Base-by-base conservation (phyloP, 2,113 vertebrate species). In the Pachycephala philippinensis region DNA sequence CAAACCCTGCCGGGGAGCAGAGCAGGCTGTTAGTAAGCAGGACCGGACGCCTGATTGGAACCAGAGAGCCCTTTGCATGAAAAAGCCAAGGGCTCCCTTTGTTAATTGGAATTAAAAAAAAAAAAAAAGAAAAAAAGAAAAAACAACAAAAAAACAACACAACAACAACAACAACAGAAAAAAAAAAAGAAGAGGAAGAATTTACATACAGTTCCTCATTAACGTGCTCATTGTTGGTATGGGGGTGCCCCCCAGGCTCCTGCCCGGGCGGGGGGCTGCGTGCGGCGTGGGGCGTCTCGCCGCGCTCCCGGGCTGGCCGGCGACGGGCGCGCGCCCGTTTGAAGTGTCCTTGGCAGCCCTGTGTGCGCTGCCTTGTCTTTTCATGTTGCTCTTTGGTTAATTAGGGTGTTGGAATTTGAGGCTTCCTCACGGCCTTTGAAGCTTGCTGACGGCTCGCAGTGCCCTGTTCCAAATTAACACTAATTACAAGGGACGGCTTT, bases 371-470 rank as follows among this genome's bases (percentile, higher is more conserved):
- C 98, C 98, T 98, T 97, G 98, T 98, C 98, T 98, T 99, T 99
- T 99, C 98, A 99, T 97, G 98, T 98, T 98, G 98, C 98, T 98
- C 95, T 95, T 98, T 98, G 98, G 98, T 98, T 99, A 99, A 99
- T 99, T 99, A 99, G 98, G 98, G 98, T 98, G 98, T 98, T 98
- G 98, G 98, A 98, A 98, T 97, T 97, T 97, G 97, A 97, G 95
- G 98, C 97, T 97, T 97, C 97, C 95, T 98, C 97, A 87, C 74
- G 81, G 75, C 94, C 95, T 98, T 98, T 98, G 97, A 98, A 98
- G 98, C 97, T 96, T 89, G 87, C 95, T 94, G 92, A 89, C 92
- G 94, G 96, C 97, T 97, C 87, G 56, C 93, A 90, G 94, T 90
- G 95, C 96, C 95, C 97, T 97, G 97, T 97, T 97, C 97, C 96